A percentile compares a stretch with the other conserved stretches of the same genome.
phyloP scores from a whole-genome alignment of 2,113 vertebrate species.

The Platysternon megacephalum region DNA sequence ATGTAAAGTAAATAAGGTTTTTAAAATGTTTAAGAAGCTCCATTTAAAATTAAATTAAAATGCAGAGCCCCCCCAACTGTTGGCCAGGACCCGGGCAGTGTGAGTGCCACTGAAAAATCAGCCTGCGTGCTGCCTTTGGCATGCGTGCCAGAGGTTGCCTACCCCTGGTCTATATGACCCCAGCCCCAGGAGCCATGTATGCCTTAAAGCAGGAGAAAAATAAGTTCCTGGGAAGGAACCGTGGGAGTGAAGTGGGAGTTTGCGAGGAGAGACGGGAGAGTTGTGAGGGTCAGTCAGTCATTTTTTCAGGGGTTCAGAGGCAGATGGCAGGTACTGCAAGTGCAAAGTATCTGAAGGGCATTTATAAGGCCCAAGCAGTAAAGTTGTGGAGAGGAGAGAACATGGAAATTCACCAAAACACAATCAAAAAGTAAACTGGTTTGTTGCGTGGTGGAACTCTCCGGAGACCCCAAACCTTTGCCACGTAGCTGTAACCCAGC shows the following conservation, averaged over 20 bases:
- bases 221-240: background rate
- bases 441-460: background rate
- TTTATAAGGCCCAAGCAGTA: rapidly evolving
- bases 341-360: rapidly evolving
- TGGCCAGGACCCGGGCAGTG: too few species aligned
- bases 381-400: rapidly evolving
- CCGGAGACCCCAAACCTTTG: rapidly evolving
- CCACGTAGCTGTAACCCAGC: background rate
- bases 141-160: too few species aligned
- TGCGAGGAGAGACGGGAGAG: background rate
- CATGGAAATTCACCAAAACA: rapidly evolving
- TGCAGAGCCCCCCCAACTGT: too few species aligned
- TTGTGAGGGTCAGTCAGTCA: background rate
- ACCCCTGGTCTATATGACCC: background rate
- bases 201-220: background rate
- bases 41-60: too few species aligned
- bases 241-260: background rate
- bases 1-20: too few species aligned
- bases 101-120: too few species aligned
- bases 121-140: too few species aligned
- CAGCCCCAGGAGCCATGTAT: background rate
- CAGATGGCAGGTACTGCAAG: background rate
- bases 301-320: background rate
- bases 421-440: background rate
- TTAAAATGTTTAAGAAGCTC: too few species aligned